These are phyloP conservation scores for Rhegmatorhina hoffmannsi DNA, from an alignment of 2,113 vertebrate species.

Conservation along the genomic window DNA sequence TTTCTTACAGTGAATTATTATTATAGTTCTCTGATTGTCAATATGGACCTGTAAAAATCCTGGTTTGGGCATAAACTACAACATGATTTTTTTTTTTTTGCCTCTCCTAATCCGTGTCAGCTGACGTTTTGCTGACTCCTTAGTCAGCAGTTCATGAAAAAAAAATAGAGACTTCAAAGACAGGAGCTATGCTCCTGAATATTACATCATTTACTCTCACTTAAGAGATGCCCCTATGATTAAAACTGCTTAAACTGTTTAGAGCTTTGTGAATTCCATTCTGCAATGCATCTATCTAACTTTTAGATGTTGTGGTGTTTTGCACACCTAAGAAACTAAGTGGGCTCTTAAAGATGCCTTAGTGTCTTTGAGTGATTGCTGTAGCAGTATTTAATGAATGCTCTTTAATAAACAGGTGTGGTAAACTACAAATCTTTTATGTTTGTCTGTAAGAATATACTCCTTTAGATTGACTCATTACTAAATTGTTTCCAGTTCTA, in stretches of 20 bases:
- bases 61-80: neutral
- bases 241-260: neutral
- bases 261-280: neutral
- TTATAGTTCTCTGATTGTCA: neutral
- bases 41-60: neutral
- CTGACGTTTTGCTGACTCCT: neutral
- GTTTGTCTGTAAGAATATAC: neutral
- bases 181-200: neutral
- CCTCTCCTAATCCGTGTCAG: neutral
- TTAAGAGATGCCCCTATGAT: neutral
- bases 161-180: neutral
- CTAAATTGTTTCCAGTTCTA: neutral
- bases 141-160: neutral
- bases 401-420: neutral
- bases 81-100: neutral
- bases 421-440: neutral
- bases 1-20: neutral
- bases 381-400: neutral
- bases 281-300: neutral
- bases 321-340: neutral
- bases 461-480: neutral
- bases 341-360: neutral
- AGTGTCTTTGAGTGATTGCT: neutral
- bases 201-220: neutral
- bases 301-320: neutral